Evolutionary conservation across 2,797 vertebrate genomes (phyloP).

Genomic region (Tolypeutes matacus): DNA sequence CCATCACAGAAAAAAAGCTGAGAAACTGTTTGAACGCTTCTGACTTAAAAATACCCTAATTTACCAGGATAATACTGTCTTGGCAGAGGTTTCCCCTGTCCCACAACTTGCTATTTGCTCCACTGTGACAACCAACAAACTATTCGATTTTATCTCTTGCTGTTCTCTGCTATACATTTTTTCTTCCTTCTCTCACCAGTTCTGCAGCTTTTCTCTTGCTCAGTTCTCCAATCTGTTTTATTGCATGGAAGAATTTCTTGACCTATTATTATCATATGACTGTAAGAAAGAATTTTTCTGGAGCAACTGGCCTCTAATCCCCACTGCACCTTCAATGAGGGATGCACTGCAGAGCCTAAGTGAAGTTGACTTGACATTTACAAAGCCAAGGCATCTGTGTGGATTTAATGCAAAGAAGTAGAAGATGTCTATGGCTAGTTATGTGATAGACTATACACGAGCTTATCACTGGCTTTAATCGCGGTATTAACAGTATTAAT

Average conservation of each 20-base stretch:
- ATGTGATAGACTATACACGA: neutral
- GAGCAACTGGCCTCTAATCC: constrained; percentile 9
- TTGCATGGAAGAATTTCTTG: neutral
- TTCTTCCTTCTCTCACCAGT: neutral
- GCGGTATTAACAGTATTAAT: constrained; percentile 66
- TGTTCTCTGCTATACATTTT: neutral
- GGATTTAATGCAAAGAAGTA: constrained; percentile 22
- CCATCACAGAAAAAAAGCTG: constrained; percentile 55
- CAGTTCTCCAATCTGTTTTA: constrained; percentile 5
- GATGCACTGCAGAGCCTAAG: neutral
- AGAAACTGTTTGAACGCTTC: neutral
- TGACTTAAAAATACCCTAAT: neutral
- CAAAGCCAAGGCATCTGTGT: constrained; percentile 22
- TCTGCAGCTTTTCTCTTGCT: constrained; percentile 8
- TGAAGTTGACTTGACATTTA: neutral
- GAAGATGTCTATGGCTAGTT: neutral
- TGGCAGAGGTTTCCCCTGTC: neutral
- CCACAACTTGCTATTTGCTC: neutral
- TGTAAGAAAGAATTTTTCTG: neutral
- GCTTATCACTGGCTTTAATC: constrained; percentile 74
- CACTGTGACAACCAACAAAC: neutral
- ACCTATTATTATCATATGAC: neutral
- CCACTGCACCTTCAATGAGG: neutral
- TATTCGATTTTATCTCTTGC: neutral
- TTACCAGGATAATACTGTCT: neutral